Percentiles rank a stretch among this genome's conserved stretches.
phyloP scores from a whole-genome alignment of 1,140 invertebrate genomes.

The Subanguina moxae region DNA sequence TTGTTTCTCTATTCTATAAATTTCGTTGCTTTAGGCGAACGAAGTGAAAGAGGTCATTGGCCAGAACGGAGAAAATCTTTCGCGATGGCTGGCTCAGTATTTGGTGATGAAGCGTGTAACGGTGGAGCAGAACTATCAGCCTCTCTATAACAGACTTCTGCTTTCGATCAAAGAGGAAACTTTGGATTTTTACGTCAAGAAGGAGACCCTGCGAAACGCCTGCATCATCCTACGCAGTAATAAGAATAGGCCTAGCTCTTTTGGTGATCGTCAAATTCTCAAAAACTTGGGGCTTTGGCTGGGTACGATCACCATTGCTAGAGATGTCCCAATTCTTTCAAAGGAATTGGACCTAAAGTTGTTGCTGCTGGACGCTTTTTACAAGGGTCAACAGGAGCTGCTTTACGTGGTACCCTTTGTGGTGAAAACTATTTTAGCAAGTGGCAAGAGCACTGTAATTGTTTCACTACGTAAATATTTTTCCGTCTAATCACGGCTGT shows the following conservation, averaged over 20 bases:
- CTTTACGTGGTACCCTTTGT: slow-evolving; percentile 97
- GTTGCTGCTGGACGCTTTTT: slow-evolving; percentile 90
- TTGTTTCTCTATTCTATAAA: slow-evolving; percentile 23
- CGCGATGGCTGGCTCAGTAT: slow-evolving; percentile 92
- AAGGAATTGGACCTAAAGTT: slow-evolving; percentile 86
- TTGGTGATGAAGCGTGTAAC: slow-evolving; percentile 95
- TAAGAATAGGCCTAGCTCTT: slow-evolving; percentile 79
- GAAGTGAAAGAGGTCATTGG: slow-evolving; percentile 82
- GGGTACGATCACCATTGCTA: slow-evolving; percentile 87
- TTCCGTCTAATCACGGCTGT: background rate
- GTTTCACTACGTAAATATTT: background rate
- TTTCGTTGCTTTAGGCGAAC: slow-evolving; percentile 68
- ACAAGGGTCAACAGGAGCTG: slow-evolving; percentile 91
- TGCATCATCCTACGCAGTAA: slow-evolving; percentile 89
- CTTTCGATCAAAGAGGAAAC: slow-evolving; percentile 79
- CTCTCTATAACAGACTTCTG: slow-evolving; percentile 88
- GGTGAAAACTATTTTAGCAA: slow-evolving; percentile 94
- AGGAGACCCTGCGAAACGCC: slow-evolving; percentile 92
- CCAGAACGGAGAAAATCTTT: slow-evolving; percentile 64
- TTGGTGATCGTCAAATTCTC: slow-evolving; percentile 86
- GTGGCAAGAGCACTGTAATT: slow-evolving; percentile 68
- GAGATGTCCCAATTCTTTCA: slow-evolving; percentile 80
- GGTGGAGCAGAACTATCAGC: slow-evolving; percentile 95
- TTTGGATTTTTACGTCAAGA: slow-evolving; percentile 78
- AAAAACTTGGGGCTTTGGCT: slow-evolving; percentile 99